These are phyloP conservation scores for Maniola hyperantus DNA, from an alignment of 2,888 invertebrate species.

Conservation along the genomic window DNA sequence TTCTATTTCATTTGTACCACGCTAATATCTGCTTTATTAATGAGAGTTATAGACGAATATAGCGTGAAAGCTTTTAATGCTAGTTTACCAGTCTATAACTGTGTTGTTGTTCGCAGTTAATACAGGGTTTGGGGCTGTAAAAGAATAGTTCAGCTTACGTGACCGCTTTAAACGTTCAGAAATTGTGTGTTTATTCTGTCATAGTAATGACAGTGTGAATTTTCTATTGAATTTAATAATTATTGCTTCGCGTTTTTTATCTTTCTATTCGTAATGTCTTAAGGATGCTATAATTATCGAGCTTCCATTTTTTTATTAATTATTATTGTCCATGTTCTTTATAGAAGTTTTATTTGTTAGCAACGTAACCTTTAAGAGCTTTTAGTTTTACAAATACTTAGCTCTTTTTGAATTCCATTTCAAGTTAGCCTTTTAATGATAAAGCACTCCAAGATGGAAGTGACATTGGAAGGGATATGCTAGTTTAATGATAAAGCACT, in stretches of 20 bases:
- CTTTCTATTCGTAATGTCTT: slow-evolving; percentile 24
- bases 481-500: too few relatives aligned
- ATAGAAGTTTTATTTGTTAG: not conserved
- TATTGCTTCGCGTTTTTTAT: slow-evolving; percentile 13
- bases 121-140: slow-evolving; percentile 37
- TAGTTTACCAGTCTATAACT: slow-evolving; percentile 4
- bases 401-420: not conserved
- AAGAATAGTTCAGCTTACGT: slow-evolving; percentile 40
- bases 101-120: slow-evolving; percentile 31
- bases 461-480: too few relatives aligned
- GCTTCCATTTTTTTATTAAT: not conserved
- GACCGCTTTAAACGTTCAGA: slow-evolving; percentile 39
- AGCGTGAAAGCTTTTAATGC: slow-evolving; percentile 19
- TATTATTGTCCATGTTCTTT: not conserved
- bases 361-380: slow-evolving; percentile 3
- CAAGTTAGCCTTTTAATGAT: too few relatives aligned
- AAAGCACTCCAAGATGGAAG: too few relatives aligned
- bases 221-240: slow-evolving; percentile 37
- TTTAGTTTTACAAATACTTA: not conserved
- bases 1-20: slow-evolving; percentile 13
- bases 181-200: slow-evolving; percentile 42
- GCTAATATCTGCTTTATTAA: slow-evolving; percentile 23
- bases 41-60: slow-evolving; percentile 8
- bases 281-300: slow-evolving; percentile 13
- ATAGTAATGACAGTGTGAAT: slow-evolving; percentile 40